phyloP scores from a whole-genome alignment of 2,113 vertebrate genomes.

The Tachuris rubrigastra region DNA sequence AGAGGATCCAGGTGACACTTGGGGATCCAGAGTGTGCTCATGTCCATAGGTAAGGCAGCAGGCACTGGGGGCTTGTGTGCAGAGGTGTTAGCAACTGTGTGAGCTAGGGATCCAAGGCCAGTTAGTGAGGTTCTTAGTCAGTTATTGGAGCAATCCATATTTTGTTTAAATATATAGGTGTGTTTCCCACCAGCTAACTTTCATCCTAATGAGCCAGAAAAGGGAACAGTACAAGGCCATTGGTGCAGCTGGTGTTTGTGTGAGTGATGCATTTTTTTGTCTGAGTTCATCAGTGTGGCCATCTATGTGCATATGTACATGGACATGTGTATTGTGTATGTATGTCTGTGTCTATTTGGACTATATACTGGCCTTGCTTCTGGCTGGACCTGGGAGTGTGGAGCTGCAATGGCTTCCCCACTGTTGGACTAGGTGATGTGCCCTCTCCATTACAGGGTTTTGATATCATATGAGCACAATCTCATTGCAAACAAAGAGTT shows the following conservation, averaged over 20 bases:
- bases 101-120: neutral
- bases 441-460: neutral
- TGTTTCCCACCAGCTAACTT: neutral
- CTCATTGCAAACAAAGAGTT: neutral
- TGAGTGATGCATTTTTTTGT: neutral
- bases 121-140: neutral
- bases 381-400: neutral
- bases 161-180: neutral
- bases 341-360: neutral
- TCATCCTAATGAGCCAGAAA: neutral
- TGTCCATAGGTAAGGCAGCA: neutral
- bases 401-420: neutral
- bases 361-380: neutral
- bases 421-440: neutral
- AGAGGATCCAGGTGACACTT: neutral
- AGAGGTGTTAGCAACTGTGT: neutral
- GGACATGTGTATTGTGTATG: rapidly evolving
- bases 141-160: neutral
- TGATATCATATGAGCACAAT: neutral
- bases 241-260: neutral
- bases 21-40: neutral
- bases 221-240: neutral
- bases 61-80: neutral
- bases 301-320: neutral
- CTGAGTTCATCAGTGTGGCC: neutral